Evolutionary conservation across 2,797 vertebrate genomes (phyloP).

Genomic region (Gobionotothen gibberifrons): DNA sequence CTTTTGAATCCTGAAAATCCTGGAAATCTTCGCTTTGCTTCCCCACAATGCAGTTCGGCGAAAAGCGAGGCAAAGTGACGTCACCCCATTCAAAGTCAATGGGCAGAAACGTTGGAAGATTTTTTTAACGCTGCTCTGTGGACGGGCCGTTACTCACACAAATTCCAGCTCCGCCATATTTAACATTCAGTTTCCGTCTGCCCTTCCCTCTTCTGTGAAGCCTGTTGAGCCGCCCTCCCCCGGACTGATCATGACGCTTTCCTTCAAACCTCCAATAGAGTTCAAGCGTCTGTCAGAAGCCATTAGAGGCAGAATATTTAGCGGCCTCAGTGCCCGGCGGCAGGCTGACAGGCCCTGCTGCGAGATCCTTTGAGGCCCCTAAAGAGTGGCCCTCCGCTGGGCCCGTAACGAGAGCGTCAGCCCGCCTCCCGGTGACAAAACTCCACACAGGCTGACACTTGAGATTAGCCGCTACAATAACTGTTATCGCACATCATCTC

Average conservation of each 20-base stretch:
- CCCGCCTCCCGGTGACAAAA: constrained; percentile 29
- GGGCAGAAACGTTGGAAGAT: no score
- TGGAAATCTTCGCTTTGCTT: no score
- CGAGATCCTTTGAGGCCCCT: constrained; percentile 36
- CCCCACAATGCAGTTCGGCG: no score
- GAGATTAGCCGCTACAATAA: constrained; percentile 49
- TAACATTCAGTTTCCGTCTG: not conserved
- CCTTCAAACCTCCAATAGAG: constrained; percentile 30
- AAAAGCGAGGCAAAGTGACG: no score
- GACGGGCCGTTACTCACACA: no score
- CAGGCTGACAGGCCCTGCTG: constrained; percentile 49
- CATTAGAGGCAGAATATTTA: constrained; percentile 48
- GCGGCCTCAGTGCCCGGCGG: constrained; percentile 21
- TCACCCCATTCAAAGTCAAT: no score
- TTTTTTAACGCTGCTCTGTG: no score
- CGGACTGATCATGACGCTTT: constrained; percentile 12
- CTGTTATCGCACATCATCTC: constrained; percentile 37
- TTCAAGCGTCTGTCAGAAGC: constrained; percentile 58
- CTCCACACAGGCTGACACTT: constrained; percentile 38
- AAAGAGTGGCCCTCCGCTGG: constrained; percentile 60
- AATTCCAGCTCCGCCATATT: not conserved
- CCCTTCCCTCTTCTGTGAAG: not conserved
- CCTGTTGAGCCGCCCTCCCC: constrained; percentile 37
- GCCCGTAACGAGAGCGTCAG: constrained; percentile 49
- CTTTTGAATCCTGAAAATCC: no score